Evolutionary conservation across 1,140 invertebrate species (phyloP).

Genomic region (Drosophila nigromelanica): DNA sequence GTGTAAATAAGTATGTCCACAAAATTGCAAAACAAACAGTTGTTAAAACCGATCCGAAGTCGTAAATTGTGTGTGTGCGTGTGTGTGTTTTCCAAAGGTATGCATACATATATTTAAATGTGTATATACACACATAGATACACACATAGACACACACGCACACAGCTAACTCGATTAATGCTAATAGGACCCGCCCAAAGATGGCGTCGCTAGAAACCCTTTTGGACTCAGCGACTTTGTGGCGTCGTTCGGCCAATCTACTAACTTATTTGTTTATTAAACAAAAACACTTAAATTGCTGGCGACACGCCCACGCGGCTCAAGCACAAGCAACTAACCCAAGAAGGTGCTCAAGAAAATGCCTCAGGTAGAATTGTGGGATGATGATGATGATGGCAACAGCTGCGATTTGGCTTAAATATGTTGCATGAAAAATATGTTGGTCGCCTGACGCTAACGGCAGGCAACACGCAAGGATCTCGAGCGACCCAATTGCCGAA

Average conservation of each 20-base stretch:
- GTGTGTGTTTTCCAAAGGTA: conserved; percentile 30
- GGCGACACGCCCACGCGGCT: conserved; percentile 54
- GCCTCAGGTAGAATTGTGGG: conserved; percentile 20
- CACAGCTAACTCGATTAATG: conserved; percentile 53
- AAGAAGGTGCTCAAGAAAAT: conserved; percentile 12
- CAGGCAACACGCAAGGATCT: neutral
- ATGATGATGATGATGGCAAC: conserved; percentile 14
- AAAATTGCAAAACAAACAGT: conserved; percentile 74
- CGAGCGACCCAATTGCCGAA: neutral
- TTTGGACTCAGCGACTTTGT: conserved; percentile 58
- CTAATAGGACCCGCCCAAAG: conserved; percentile 70
- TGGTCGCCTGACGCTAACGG: too few species aligned
- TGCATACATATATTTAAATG: conserved; percentile 40
- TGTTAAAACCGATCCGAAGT: conserved; percentile 69
- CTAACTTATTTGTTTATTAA: conserved; percentile 75
- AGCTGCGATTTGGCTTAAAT: conserved; percentile 8
- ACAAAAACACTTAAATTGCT: conserved; percentile 74
- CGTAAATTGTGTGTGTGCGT: conserved; percentile 53
- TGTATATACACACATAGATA: conserved; percentile 20
- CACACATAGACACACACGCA: neutral
- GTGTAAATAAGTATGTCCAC: conserved; percentile 32
- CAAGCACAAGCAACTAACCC: conserved; percentile 6
- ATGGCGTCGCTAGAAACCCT: conserved; percentile 44
- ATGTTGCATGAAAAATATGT: conserved; percentile 41
- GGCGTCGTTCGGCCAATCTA: conserved; percentile 64